Conservation (phyloP, 2,797 vertebrate species). For the Rhabdophis nuchalis region DNA sequence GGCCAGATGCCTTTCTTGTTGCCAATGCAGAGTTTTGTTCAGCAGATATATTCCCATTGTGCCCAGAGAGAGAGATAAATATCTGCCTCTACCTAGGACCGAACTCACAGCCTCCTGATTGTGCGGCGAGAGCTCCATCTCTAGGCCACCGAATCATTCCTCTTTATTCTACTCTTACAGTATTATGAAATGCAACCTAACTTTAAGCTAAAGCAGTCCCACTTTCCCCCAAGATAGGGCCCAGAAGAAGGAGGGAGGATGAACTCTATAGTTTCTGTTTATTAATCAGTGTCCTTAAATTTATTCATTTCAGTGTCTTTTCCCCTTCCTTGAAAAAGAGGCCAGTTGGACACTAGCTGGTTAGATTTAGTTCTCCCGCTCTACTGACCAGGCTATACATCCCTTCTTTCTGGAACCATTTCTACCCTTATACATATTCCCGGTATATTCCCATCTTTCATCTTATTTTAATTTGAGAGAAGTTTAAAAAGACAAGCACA, state of each 20-base stretch:
- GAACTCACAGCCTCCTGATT: no score
- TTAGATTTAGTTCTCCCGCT: background rate
- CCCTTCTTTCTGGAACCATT: background rate
- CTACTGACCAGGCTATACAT: background rate
- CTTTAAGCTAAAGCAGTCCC: background rate
- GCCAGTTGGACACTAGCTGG: background rate
- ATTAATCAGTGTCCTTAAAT: background rate
- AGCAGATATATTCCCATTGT: no score
- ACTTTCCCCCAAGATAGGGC: background rate
- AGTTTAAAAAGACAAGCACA: background rate
- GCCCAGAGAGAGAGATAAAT: no score
- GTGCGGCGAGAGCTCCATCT: no score
- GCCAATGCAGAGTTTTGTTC: no score
- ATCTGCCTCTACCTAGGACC: no score
- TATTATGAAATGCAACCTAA: background rate
- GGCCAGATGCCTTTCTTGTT: no score
- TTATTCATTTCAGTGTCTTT: background rate
- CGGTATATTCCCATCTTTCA: background rate
- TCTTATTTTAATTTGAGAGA: background rate
- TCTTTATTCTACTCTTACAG: background rate
- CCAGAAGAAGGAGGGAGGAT: background rate
- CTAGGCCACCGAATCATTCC: no score
- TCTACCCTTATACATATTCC: background rate
- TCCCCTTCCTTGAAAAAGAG: background rate
- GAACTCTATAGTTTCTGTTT: background rate